Conservation (phyloP, 2,888 invertebrate genomes). For the Stratiomys singularior region DNA sequence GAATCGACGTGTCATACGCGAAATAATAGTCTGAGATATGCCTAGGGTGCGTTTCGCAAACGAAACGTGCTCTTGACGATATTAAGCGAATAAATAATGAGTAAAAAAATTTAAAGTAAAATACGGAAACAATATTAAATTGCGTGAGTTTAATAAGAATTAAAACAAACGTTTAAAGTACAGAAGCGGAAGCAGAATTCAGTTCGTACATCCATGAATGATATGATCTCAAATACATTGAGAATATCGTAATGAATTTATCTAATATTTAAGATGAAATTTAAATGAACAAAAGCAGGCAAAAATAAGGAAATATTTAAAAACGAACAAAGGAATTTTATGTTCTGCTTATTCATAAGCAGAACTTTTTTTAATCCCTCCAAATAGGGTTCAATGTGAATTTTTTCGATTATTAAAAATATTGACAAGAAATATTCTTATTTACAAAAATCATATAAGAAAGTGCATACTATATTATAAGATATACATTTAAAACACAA, state of each 20-base stretch:
- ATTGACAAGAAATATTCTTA: constrained; percentile 6
- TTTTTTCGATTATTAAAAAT: constrained; percentile 18
- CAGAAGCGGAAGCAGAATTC: neutral
- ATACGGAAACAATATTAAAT: constrained; percentile 20
- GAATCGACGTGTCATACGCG: constrained; percentile 90
- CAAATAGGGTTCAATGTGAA: constrained; percentile 40
- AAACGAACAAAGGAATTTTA: constrained; percentile 10
- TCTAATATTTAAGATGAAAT: constrained; percentile 34
- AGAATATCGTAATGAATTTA: constrained; percentile 36
- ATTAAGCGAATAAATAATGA: constrained; percentile 27
- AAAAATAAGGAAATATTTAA: too few relatives aligned
- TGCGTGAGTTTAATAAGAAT: constrained; percentile 6
- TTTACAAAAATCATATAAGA: constrained; percentile 23
- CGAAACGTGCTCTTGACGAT: constrained; percentile 54
- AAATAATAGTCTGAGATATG: constrained; percentile 81
- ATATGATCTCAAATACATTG: constrained; percentile 27
- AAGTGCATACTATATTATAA: neutral
- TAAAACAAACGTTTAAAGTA: constrained; percentile 5
- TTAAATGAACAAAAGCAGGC: constrained; percentile 8
- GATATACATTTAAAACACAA: constrained; percentile 20
- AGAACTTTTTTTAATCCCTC: constrained; percentile 37
- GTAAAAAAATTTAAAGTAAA: constrained; percentile 30
- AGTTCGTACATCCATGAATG: neutral
- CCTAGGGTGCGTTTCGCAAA: constrained; percentile 56
- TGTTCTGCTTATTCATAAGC: constrained; percentile 24